These are phyloP conservation scores for Drosophila pseudoananassae DNA, from an alignment of 1,140 invertebrate genomes.

Conservation along the genomic window DNA sequence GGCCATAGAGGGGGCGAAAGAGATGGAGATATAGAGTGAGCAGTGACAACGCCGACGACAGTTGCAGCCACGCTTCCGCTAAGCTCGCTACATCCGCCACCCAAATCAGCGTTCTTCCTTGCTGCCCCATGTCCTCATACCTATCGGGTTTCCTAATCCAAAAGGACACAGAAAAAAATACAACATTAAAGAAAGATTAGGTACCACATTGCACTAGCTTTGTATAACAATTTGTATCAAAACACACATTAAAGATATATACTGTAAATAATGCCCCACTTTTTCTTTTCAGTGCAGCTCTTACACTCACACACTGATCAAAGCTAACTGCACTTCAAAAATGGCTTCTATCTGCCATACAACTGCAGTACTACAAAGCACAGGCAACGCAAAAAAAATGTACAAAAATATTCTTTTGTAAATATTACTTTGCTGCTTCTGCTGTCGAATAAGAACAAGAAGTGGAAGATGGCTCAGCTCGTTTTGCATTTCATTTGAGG, in stretches of 20 bases:
- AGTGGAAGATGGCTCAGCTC: constrained; percentile 43
- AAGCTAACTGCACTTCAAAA: constrained; percentile 79
- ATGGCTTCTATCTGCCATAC: constrained; percentile 63
- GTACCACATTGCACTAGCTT: not conserved
- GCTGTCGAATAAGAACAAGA: constrained; percentile 9
- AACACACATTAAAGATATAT: not conserved
- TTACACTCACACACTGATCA: constrained; percentile 55
- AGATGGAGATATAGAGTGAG: constrained; percentile 28
- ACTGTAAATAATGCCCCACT: not conserved
- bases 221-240: not conserved
- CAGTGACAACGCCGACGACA: constrained; percentile 48
- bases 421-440: constrained; percentile 56
- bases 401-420: constrained; percentile 63
- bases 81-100: constrained; percentile 53
- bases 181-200: not conserved
- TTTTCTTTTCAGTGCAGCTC: constrained; percentile 15
- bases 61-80: constrained; percentile 56
- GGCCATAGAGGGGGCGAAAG: not conserved
- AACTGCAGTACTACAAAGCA: constrained; percentile 40
- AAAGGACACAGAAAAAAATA: not conserved
- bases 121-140: not conserved
- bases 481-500: constrained; percentile 75
- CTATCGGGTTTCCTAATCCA: not conserved
- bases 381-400: constrained; percentile 20
- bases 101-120: constrained; percentile 13